A percentile compares a stretch with the other conserved stretches of the same genome.
These are phyloP conservation scores for Gallinago nigripennis DNA, from an alignment of 2,797 vertebrate species.

Conservation along the genomic window DNA sequence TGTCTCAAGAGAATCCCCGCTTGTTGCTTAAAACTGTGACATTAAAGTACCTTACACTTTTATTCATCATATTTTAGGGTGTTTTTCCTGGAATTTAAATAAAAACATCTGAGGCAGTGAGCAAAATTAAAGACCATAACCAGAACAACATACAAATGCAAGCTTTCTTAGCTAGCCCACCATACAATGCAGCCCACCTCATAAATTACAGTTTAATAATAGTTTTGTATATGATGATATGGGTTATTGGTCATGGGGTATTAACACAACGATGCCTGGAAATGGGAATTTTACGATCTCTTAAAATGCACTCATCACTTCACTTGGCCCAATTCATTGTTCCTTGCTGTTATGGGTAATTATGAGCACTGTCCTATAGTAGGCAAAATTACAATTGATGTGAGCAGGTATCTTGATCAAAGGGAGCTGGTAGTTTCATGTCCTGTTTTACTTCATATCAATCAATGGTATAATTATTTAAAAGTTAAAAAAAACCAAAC, in stretches of 20 bases:
- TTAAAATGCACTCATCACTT: conserved; percentile 38
- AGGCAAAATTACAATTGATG: not conserved
- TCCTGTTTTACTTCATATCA: not conserved
- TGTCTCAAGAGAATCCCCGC: not conserved
- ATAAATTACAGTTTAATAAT: conserved; percentile 36
- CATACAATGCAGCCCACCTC: not conserved
- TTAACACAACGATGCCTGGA: conserved; percentile 36
- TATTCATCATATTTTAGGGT: not conserved
- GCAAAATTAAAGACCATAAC: not conserved
- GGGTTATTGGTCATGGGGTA: conserved; percentile 42
- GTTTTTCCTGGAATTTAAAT: not conserved
- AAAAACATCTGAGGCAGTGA: not conserved
- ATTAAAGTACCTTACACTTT: not conserved
- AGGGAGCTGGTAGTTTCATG: not conserved
- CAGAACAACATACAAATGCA: not conserved
- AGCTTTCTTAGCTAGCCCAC: not conserved
- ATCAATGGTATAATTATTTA: not conserved
- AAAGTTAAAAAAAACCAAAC: not conserved
- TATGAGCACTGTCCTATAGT: not conserved
- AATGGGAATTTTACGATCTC: conserved; percentile 45
- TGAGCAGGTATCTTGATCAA: not conserved
- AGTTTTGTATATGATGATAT: not conserved
- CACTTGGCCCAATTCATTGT: conserved; percentile 8
- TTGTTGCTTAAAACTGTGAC: not conserved
- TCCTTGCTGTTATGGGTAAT: conserved; percentile 4